Percentiles rank a stretch among this genome's conserved stretches.
phyloP scores from a whole-genome alignment of 2,797 vertebrate genomes.

The Cyclopterus lumpus region DNA sequence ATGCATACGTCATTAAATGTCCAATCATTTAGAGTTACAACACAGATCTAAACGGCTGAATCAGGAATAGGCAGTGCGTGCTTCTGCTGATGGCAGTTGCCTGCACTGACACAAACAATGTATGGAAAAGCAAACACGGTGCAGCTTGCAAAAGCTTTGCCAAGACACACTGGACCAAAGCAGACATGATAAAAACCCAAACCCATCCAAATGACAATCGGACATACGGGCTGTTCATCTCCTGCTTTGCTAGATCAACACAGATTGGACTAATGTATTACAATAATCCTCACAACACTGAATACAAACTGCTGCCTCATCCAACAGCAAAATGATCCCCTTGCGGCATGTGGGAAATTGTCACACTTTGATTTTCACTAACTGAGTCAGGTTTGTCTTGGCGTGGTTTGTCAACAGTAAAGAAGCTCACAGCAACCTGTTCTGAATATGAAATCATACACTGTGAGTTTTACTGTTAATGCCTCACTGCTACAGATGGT shows the following conservation, averaged over 20 bases:
- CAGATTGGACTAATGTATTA: constrained; percentile 72
- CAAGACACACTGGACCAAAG: constrained; percentile 63
- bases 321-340: constrained; percentile 55
- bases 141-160: constrained; percentile 56
- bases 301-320: constrained; percentile 48
- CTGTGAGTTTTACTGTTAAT: constrained; percentile 37
- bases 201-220: constrained; percentile 63
- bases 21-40: constrained; percentile 9
- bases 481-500: constrained; percentile 39
- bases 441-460: constrained; percentile 36
- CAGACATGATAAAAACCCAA: constrained; percentile 57
- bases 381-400: constrained; percentile 62
- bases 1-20: constrained; percentile 26
- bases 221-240: constrained; percentile 73
- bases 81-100: constrained; percentile 43
- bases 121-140: constrained; percentile 55
- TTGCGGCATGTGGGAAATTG: constrained; percentile 37
- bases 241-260: constrained; percentile 74
- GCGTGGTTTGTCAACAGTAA: constrained; percentile 36
- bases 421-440: constrained; percentile 44
- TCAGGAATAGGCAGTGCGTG: constrained; percentile 37
- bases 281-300: constrained; percentile 65
- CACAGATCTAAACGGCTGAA: constrained; percentile 25
- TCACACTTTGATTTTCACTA: constrained; percentile 55
- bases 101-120: constrained; percentile 34